Evolutionary conservation across 2,113 vertebrate genomes (phyloP).

Genomic region (Parus major): DNA sequence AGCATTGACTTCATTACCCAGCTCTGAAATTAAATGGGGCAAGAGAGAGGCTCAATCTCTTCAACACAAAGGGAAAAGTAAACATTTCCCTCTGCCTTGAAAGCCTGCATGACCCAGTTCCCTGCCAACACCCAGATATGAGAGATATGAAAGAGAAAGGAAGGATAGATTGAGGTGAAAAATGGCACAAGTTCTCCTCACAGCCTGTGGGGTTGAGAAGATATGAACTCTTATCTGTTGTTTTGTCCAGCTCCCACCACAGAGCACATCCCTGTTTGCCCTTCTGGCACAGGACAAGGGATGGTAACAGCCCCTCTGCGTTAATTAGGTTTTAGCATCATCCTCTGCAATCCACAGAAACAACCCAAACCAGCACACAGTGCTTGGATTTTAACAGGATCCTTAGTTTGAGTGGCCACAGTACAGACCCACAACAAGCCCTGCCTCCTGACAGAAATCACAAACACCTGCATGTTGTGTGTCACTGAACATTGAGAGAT

Average conservation of each 20-base stretch:
- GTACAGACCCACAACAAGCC: background rate
- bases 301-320: background rate
- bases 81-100: background rate
- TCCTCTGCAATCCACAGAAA: background rate
- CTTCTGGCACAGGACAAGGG: background rate
- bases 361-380: background rate
- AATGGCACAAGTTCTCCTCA: background rate
- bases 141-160: background rate
- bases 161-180: background rate
- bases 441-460: background rate
- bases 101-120: slow-evolving; percentile 17
- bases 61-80: background rate
- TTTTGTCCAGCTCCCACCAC: background rate
- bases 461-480: background rate
- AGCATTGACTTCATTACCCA: slow-evolving; percentile 2
- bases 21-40: slow-evolving; percentile 44
- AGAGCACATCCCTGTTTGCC: background rate
- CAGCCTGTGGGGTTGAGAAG: background rate
- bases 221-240: background rate
- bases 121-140: background rate
- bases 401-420: background rate
- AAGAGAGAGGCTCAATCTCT: background rate
- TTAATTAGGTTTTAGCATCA: background rate
- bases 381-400: background rate
- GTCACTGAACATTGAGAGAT: background rate